Conservation (phyloP, 2,797 vertebrate species). For the Chromis chromis region DNA sequence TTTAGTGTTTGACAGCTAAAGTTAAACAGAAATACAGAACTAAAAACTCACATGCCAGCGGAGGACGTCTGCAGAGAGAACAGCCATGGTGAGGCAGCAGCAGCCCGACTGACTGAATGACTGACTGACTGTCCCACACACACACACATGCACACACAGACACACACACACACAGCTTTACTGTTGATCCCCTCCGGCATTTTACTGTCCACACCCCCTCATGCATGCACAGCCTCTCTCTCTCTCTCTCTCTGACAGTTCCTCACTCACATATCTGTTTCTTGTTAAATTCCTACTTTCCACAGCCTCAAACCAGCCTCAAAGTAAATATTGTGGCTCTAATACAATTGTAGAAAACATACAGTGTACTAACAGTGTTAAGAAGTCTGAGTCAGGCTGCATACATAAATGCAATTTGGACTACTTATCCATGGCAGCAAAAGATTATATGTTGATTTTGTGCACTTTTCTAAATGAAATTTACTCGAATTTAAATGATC, state of each 20-base stretch:
- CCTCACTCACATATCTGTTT: slow-evolving; percentile 67
- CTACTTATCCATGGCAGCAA: slow-evolving; percentile 7
- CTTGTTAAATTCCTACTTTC: slow-evolving; percentile 71
- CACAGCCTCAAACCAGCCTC: slow-evolving; percentile 56
- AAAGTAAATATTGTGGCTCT: slow-evolving; percentile 65
- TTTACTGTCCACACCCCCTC: slow-evolving; percentile 81
- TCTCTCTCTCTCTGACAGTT: slow-evolving; percentile 48
- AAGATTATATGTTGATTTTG: slow-evolving; percentile 14
- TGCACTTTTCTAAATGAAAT: slow-evolving; percentile 17
- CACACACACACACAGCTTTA: slow-evolving; percentile 43
- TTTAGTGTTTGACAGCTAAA: neutral
- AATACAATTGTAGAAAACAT: slow-evolving; percentile 49
- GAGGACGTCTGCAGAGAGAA: slow-evolving; percentile 86
- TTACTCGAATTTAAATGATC: slow-evolving; percentile 15
- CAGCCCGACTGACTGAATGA: slow-evolving; percentile 73
- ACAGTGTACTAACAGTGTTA: slow-evolving; percentile 19
- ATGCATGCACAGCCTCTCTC: slow-evolving; percentile 56
- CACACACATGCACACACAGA: slow-evolving; percentile 39
- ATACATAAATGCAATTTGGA: slow-evolving; percentile 13
- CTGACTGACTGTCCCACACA: slow-evolving; percentile 49
- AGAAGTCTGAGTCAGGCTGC: slow-evolving; percentile 34
- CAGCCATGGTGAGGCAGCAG: slow-evolving; percentile 85
- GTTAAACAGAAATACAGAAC: slow-evolving; percentile 8
- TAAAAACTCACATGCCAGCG: slow-evolving; percentile 86
- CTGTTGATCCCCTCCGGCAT: slow-evolving; percentile 67